Evolutionary conservation across 2,113 vertebrate genomes (phyloP).

Genomic region (Hydrochoerus hydrochaeris): DNA sequence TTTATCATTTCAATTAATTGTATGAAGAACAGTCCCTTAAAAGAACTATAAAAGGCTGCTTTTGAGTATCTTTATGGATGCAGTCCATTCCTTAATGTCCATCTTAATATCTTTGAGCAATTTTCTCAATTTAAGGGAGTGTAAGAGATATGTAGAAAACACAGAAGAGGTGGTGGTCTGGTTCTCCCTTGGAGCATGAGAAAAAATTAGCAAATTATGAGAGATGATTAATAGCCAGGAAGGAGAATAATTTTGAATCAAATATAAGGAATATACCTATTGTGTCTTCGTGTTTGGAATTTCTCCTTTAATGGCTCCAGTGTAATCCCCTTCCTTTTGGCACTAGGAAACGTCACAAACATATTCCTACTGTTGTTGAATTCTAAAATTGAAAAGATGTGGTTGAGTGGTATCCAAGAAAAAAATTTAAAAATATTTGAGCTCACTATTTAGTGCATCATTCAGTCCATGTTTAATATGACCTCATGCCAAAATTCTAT

Average conservation of each 20-base stretch:
- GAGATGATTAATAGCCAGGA: conserved; percentile 14
- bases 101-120: conserved; percentile 34
- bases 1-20: conserved; percentile 47
- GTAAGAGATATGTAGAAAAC: background rate
- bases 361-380: conserved; percentile 31
- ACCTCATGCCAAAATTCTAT: conserved; percentile 11
- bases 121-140: conserved; percentile 41
- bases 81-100: conserved; percentile 40
- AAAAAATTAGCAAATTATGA: conserved; percentile 59
- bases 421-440: background rate
- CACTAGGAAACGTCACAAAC: conserved; percentile 27
- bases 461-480: conserved; percentile 25
- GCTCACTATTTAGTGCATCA: background rate
- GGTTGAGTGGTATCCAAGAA: background rate
- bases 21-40: conserved; percentile 2
- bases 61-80: background rate
- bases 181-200: background rate
- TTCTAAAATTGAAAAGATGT: conserved; percentile 50
- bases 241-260: conserved; percentile 63
- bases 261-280: conserved; percentile 39
- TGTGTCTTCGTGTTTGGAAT: conserved; percentile 26
- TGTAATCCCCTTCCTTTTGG: conserved; percentile 40
- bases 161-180: background rate
- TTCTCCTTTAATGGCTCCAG: conserved; percentile 57
- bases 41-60: conserved; percentile 39